Evolutionary conservation across 1,140 invertebrate species (phyloP), one percentile per base, ranked within the genome.

Genomic region (Pseudomyrmex gracilis): DNA sequence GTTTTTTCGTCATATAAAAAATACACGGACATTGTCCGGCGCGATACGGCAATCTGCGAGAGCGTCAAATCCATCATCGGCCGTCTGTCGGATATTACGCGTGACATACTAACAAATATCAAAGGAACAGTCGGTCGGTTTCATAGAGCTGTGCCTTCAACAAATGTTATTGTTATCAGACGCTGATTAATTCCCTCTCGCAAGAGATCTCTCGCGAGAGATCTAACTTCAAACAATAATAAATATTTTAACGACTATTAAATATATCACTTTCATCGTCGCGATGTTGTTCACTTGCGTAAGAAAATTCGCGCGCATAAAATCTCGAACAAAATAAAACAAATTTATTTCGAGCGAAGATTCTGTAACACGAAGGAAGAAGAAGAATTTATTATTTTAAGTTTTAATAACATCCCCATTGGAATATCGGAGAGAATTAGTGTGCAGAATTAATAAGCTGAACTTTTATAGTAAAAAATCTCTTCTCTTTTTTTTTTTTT

Each of bases 1-100:
- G 61, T 85, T 88, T 70, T 34, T 80, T 80, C 74, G 74, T 60
- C 66, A 17, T 68, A 78, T 84, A 80, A 78, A 84, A 84, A 84
- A 84, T 53, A 80, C 43, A 80, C 45, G 22, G n/a, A 82, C 70
- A 73, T 82, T 53, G 78, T 73, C 47, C 45, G 68, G 58, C 70
- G 67, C 60, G 70, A 63, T 45, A 43, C 78, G 34, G 60, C 71
- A 80, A 80, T 80, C 76, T 80, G 76, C 55, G 66, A 80, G 57
- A 80, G 76, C 76, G 76, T 80, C 76, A 71, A 80, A 80, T 80
- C 66, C 76, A 80, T 80, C 76, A 80, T 80, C 76, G 66, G 53
- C 66, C 66, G 66, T 58, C 76, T 68, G 22, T 9, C 58, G 78
- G 60, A 63, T 82, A 82, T 82, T 82, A 82, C 78, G 17, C 20